These are phyloP conservation scores for Macrostomum lignano DNA, from an alignment of 1,140 invertebrate genomes.

Conservation along the genomic window DNA sequence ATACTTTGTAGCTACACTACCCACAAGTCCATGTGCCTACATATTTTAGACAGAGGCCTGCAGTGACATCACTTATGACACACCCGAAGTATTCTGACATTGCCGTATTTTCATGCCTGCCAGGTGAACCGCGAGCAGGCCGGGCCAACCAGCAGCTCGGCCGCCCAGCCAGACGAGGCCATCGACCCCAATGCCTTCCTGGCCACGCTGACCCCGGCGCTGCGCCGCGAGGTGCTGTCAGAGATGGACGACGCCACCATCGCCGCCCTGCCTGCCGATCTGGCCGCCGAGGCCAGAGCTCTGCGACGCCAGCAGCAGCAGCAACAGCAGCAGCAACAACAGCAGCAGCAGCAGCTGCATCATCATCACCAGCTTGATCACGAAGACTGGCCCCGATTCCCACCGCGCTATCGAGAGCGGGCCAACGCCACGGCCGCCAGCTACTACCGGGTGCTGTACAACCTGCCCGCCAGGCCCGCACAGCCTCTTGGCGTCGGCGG, in stretches of 20 bases:
- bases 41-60: too few species aligned
- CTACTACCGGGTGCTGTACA: too few species aligned
- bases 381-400: slow-evolving; percentile 20
- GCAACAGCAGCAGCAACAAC: slow-evolving; percentile 38
- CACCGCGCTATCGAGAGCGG: slow-evolving; percentile 30
- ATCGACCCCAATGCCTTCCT: slow-evolving; percentile 60
- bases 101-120: too few species aligned
- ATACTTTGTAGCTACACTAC: too few species aligned
- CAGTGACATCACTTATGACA: too few species aligned
- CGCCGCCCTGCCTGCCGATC: slow-evolving; percentile 49
- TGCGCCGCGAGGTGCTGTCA: slow-evolving; percentile 56
- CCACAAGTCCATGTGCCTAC: too few species aligned
- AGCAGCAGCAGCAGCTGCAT: too few species aligned
- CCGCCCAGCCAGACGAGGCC: slow-evolving; percentile 46
- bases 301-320: slow-evolving; percentile 50
- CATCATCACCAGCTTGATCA: slow-evolving; percentile 32
- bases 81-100: too few species aligned
- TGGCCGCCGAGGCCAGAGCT: slow-evolving; percentile 56
- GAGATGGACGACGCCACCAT: slow-evolving; percentile 75
- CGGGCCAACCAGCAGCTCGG: too few species aligned
- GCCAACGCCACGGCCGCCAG: slow-evolving; percentile 19
- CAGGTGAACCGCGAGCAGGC: too few species aligned
- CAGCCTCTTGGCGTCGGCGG: slow-evolving; percentile 6
- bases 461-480: slow-evolving; percentile 4
- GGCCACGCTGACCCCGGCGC: slow-evolving; percentile 47